Evolutionary conservation across 2,113 vertebrate species (phyloP).

Genomic region (Gnathonemus echidnorhynchus): DNA sequence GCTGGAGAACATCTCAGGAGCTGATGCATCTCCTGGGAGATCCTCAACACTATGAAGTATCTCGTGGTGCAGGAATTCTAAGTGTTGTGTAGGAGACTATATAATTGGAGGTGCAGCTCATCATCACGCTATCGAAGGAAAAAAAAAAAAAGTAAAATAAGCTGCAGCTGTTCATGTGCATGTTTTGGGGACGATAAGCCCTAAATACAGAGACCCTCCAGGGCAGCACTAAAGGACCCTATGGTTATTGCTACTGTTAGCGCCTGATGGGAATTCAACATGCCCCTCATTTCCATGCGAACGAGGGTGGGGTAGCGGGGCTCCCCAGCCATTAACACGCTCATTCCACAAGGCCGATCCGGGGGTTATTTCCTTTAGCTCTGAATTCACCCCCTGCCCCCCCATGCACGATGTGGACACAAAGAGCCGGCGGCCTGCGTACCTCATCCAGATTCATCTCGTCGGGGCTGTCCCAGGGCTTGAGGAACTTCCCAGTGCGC

Average conservation of each 20-base stretch:
- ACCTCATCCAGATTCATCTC: constrained; percentile 99
- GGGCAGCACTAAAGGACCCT: constrained; percentile 47
- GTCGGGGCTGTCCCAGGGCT: constrained; percentile 91
- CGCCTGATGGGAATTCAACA: constrained; percentile 48
- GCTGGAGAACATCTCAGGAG: background rate
- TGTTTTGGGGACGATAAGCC: background rate
- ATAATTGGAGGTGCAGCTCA: constrained; percentile 9
- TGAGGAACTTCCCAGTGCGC: constrained; percentile 85
- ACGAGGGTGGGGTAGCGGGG: constrained; percentile 31
- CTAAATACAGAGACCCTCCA: constrained; percentile 39
- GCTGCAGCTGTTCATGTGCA: background rate
- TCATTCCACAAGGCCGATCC: constrained; percentile 19
- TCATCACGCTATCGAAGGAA: constrained; percentile 17
- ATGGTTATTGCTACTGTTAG: constrained; percentile 54
- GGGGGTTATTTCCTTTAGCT: background rate
- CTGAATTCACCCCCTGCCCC: background rate
- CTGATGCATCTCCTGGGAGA: background rate
- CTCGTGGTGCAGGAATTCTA: background rate
- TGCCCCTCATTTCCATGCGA: constrained; percentile 57
- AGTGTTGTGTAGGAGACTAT: background rate
- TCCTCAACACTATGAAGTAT: background rate
- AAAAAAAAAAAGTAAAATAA: background rate
- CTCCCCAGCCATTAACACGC: constrained; percentile 48
- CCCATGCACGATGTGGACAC: background rate
- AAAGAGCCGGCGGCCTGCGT: constrained; percentile 24